A percentile compares a stretch with the other conserved stretches of the same genome.
Evolutionary conservation across 2,113 vertebrate genomes (phyloP).

Genomic region (Entosphenus tridentatus): DNA sequence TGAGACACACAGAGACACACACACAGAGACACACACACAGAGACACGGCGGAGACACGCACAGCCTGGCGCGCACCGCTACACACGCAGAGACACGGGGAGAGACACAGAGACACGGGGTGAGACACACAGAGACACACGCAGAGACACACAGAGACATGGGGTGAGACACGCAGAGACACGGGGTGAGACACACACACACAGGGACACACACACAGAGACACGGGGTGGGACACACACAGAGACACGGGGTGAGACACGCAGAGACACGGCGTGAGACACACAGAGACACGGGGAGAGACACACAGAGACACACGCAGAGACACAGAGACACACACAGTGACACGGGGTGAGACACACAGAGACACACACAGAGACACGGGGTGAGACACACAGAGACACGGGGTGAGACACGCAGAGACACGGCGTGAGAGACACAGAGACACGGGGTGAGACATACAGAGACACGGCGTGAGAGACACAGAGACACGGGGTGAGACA

Average conservation of each 20-base stretch:
- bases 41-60: not conserved
- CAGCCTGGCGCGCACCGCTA: not conserved
- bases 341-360: not conserved
- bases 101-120: not conserved
- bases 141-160: not conserved
- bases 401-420: not conserved
- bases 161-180: no score
- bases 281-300: not conserved
- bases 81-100: not conserved
- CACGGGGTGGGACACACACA: not conserved
- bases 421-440: not conserved
- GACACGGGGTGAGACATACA: not conserved
- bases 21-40: not conserved
- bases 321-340: not conserved
- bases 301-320: not conserved
- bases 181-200: not conserved
- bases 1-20: not conserved
- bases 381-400: no score
- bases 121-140: not conserved
- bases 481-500: not conserved
- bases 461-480: not conserved
- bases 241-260: not conserved
- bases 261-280: not conserved
- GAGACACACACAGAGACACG: not conserved
- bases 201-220: not conserved